Conservation (phyloP, 2,888 invertebrate species). For the Scaptomyza parva region DNA sequence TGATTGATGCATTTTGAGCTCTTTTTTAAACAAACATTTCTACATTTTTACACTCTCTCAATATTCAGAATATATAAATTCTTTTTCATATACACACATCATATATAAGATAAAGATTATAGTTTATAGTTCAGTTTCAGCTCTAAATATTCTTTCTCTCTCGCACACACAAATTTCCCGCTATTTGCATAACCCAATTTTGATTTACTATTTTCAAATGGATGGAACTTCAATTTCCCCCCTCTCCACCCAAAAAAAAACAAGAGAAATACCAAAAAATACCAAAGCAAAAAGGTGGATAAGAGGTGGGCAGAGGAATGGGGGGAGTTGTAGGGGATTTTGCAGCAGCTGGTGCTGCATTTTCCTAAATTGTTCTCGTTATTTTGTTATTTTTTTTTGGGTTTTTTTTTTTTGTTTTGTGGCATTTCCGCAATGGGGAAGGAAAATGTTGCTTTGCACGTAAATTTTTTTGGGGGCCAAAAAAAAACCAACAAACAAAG, state of each 20-base stretch:
- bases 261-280: slow-evolving; percentile 4
- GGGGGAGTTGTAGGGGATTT: slow-evolving; percentile 25
- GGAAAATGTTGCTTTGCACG: slow-evolving; percentile 59
- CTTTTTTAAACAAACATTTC: not conserved
- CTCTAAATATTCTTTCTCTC: slow-evolving; percentile 1
- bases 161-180: no score
- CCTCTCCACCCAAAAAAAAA: no score
- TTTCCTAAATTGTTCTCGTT: slow-evolving; percentile 28
- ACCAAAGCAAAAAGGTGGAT: not conserved
- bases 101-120: not conserved
- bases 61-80: no score
- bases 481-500: slow-evolving; percentile 67
- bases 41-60: no score
- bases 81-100: not conserved
- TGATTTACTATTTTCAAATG: slow-evolving; percentile 55
- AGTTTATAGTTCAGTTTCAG: not conserved
- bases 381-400: no score
- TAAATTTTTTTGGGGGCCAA: slow-evolving; percentile 61
- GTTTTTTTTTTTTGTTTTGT: slow-evolving; percentile 24
- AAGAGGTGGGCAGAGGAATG: not conserved
- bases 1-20: slow-evolving; percentile 12
- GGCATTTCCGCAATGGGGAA: slow-evolving; percentile 55
- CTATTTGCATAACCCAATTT: slow-evolving; percentile 58
- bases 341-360: slow-evolving; percentile 34
- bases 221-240: slow-evolving; percentile 20